Base-by-base conservation (phyloP, 2,113 vertebrate genomes). In the Cyprinus carpio region DNA sequence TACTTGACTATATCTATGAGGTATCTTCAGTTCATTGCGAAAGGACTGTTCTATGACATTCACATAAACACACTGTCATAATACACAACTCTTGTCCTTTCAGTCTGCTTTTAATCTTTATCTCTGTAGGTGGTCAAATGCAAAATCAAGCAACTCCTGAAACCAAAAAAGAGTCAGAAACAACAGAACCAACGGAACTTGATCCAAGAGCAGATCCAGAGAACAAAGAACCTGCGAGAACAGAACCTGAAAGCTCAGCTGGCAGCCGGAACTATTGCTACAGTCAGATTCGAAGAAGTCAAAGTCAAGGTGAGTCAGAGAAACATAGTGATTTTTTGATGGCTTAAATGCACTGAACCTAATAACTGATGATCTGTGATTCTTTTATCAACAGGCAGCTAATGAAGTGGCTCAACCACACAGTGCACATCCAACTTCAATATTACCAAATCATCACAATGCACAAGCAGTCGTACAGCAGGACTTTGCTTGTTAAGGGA, bases 401-500 rank as follows among this genome's bases (percentile, higher is more conserved):
- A 96, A 95, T 29, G 96, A 96, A 72, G 92, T 93, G 1, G 88
- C 93, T 87, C 95, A 96, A 49, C 93, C 95, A 7, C 96, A 97
- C 84, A 96, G 96, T 0, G 91, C 95, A n/a, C 96, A 96, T 89
- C 94, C 95, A 74, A 91, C 94, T 6, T 94, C 96, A 23, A 94
- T 95, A 87, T 95, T 98, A 82, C 97, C 97, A 74, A 97, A 97
- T 92, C 96, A 97, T 46, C 91, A 96, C 91, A 94, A 95, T 79
- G 72, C 96, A 95, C 90, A 96, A 95, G 84, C 94, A 95, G 4
- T 29, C 40, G 34, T 94, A 91, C 83, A 96, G 95, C 87, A 99
- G 93, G 98, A 99, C 93, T 98, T 98, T 65, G 96, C 97, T 88
- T 99, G 97, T 95, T 99, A 97, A 89, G 93, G 89, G 64, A 75